A percentile compares a stretch with the other conserved stretches of the same genome.
Evolutionary conservation across 2,797 vertebrate genomes (phyloP).

Genomic region (Molossus molossus): DNA sequence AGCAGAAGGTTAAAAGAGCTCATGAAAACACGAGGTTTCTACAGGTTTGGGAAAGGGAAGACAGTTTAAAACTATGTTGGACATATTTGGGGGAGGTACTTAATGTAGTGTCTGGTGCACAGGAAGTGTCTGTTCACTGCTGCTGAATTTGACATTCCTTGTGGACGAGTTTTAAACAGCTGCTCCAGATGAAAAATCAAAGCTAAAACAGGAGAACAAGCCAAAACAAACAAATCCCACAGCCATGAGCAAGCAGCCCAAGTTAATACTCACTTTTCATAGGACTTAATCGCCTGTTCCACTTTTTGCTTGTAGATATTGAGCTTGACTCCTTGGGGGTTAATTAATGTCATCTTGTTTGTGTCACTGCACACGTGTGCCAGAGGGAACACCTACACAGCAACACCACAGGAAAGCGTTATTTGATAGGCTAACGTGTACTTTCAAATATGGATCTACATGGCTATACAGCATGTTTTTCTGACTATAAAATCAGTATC

Average conservation of each 20-base stretch:
- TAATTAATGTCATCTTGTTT: constrained; percentile 88
- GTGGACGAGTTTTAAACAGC: neutral
- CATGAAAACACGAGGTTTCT: constrained; percentile 8
- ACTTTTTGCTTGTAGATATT: constrained; percentile 90
- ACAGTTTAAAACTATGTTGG: neutral
- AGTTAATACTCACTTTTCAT: constrained; percentile 90
- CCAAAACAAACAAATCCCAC: neutral
- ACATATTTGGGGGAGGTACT: neutral
- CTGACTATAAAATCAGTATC: neutral
- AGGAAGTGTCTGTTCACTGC: neutral
- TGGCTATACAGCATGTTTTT: neutral
- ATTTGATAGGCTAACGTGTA: neutral
- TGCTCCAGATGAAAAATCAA: neutral
- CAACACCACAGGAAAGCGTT: constrained; percentile 59
- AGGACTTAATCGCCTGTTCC: constrained; percentile 89
- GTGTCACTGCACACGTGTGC: constrained; percentile 86
- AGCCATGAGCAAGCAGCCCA: neutral
- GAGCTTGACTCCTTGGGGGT: constrained; percentile 91
- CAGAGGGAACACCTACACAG: constrained; percentile 88
- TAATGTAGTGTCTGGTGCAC: neutral
- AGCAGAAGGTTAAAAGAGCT: neutral
- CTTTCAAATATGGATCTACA: neutral
- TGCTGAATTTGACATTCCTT: neutral
- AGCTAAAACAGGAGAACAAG: neutral
- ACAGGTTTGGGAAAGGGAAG: neutral